These are phyloP conservation scores for Tragelaphus strepsiceros DNA, from an alignment of 2,113 vertebrate genomes.

Conservation along the genomic window DNA sequence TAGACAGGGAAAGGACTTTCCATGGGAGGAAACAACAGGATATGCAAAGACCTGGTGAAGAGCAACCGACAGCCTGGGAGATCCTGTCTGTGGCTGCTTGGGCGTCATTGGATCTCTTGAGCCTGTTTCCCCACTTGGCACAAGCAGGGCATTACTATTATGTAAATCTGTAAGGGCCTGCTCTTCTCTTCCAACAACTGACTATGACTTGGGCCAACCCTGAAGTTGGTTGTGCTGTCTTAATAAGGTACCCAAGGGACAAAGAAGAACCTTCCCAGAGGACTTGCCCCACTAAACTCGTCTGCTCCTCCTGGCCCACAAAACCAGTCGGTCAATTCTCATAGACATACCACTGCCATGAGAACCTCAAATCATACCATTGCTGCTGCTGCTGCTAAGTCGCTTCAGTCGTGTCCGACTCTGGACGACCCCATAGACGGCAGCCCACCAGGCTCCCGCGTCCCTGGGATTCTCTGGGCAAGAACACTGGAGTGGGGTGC, in stretches of 20 bases:
- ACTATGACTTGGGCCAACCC: not conserved
- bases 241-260: not conserved
- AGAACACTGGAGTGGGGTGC: too few relatives aligned
- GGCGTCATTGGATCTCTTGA: not conserved
- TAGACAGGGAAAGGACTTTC: not conserved
- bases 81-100: not conserved
- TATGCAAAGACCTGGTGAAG: not conserved
- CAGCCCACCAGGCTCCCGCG: too few relatives aligned
- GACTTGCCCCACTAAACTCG: not conserved
- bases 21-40: not conserved
- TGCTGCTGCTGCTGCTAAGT: too few relatives aligned
- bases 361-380: not conserved
- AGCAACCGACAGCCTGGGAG: not conserved
- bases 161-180: not conserved
- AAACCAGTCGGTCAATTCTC: not conserved
- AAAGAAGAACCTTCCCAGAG: not conserved
- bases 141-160: not conserved
- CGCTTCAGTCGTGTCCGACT: too few relatives aligned
- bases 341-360: not conserved
- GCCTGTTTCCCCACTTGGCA: not conserved
- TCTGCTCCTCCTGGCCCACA: not conserved
- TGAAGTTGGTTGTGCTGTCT: not conserved
- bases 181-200: not conserved
- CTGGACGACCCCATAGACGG: too few relatives aligned
- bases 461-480: too few relatives aligned